These are phyloP conservation scores for Electrona antarctica DNA, from an alignment of 2,113 vertebrate species.

Conservation along the genomic window DNA sequence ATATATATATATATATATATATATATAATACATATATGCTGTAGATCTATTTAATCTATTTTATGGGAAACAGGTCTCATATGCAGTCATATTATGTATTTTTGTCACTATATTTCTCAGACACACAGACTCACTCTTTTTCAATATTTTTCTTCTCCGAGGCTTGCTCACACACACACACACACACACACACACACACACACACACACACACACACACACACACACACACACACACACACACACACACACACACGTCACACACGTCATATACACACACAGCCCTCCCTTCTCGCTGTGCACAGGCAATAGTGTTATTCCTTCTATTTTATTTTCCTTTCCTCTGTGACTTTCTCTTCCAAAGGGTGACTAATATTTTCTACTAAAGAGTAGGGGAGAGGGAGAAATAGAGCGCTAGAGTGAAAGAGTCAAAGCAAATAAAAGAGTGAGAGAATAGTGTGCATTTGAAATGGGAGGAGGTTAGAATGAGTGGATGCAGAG, in stretches of 20 bases:
- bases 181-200: constrained; percentile 10
- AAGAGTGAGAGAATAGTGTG: not conserved
- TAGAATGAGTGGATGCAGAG: constrained; percentile 14
- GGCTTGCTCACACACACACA: constrained; percentile 10
- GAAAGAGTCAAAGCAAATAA: constrained; percentile 12
- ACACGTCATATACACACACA: no score
- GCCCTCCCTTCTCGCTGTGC: constrained; percentile 14
- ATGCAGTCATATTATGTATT: no score
- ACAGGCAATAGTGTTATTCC: constrained; percentile 40
- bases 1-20: no score
- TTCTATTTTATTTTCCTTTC: constrained; percentile 60
- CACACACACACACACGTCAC: no score
- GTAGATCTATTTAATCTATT: no score
- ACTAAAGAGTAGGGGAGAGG: not conserved
- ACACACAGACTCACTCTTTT: not conserved
- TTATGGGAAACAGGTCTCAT: no score
- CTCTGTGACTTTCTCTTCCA: constrained; percentile 52
- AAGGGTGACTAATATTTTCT: constrained; percentile 76
- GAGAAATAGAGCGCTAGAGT: constrained; percentile 22
- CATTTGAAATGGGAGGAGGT: not conserved
- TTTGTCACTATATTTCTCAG: no score
- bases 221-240: constrained; percentile 10
- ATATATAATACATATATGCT: no score
- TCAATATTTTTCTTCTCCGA: constrained; percentile 6
- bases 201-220: constrained; percentile 24